Percentiles rank a stretch among this genome's conserved stretches.
phyloP scores from a whole-genome alignment of 2,797 vertebrate genomes.

The Pantherophis alleghaniensis region DNA sequence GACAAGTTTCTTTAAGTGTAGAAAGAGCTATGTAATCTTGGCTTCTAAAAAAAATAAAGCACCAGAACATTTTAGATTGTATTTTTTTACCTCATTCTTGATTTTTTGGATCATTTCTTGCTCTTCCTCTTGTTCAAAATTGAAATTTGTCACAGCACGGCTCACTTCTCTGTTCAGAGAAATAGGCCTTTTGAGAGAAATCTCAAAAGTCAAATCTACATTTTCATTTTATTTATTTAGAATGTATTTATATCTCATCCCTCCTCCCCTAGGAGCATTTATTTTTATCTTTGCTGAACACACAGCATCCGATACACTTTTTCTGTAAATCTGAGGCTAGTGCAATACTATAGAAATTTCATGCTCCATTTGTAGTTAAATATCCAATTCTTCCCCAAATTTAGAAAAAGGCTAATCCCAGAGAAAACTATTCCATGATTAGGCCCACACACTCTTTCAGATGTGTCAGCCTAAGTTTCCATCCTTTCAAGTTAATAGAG shows the following conservation, averaged over 20 bases:
- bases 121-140: constrained; percentile 62
- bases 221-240: not conserved
- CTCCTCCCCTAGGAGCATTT: not conserved
- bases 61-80: not conserved
- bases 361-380: not conserved
- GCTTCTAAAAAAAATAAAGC: not conserved
- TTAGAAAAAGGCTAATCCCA: not conserved
- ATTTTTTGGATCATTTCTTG: constrained; percentile 66
- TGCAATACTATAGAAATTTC: not conserved
- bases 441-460: not conserved
- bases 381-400: not conserved
- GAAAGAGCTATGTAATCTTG: not conserved
- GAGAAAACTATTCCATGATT: not conserved
- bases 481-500: not conserved
- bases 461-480: not conserved
- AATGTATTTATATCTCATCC: not conserved
- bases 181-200: not conserved
- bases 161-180: constrained; percentile 66
- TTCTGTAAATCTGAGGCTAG: not conserved
- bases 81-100: constrained; percentile 65
- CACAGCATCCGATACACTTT: not conserved
- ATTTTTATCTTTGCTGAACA: not conserved
- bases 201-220: not conserved
- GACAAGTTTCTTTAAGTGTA: not conserved
- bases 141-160: constrained; percentile 59